Evolutionary conservation across 2,113 vertebrate species (phyloP), one percentile per base, ranked within the genome.

Genomic region (Anguilla rostrata): DNA sequence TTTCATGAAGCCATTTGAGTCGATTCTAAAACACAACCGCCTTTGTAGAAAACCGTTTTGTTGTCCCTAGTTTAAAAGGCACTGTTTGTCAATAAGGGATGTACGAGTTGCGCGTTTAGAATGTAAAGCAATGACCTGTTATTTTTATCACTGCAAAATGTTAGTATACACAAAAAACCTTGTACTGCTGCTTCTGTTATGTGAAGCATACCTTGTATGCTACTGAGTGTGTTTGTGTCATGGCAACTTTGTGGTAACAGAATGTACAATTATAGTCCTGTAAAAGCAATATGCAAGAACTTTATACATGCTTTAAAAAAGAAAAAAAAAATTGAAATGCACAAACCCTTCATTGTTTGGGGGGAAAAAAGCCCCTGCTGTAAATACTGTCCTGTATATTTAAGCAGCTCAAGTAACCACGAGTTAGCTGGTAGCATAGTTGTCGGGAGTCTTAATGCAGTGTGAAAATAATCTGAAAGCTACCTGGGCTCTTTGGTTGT

Each of bases 401-500:
- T 82, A 82, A 22, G 16, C 40, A n/a, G 46, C 81, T 49, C 20
- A 29, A 14, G 9, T 2, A 29, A 53, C 79, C 15, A 46, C 15
- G 79, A 40, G 41, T n/a, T 4, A 26, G 26, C 43, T 53, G 81
- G 22, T 82, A 16, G 22, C 22, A n/a, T 41, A n/a, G 11, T 26
- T 26, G 16, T 53, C 18, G 46, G 39, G 20, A 40, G 39, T 81
- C 79, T 43, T 34, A 18, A n/a, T 29, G 26, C 81, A 82, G 8
- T 41, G 81, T 53, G 26, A 75, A 75, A 82, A 82, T 12, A n/a
- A 49, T 41, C 81, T n/a, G 81, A 53, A 53, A 82, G 6, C 9
- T 43, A 82, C n/a, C 26, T n/a, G 81, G 26, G 18, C 41, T 82
- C 81, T 53, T 82, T 82, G 81, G 43, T 82, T 49, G 46, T 49